Evolutionary conservation across 2,888 invertebrate genomes (phyloP), one percentile per base, ranked within the genome.

Genomic region (Hydroisotoma schaefferi): DNA sequence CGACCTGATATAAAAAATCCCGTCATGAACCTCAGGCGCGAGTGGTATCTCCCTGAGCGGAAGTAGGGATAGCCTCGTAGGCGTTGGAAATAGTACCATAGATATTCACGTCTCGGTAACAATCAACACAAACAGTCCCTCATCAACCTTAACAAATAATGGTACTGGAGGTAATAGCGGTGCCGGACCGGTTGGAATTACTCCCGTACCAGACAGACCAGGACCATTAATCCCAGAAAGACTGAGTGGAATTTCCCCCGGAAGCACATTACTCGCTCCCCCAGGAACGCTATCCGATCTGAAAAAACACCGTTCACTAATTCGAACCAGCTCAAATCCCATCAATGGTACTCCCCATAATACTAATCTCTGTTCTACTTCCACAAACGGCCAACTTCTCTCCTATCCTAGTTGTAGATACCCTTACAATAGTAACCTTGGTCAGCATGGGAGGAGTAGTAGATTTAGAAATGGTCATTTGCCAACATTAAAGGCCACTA

Each of bases 251-350:
- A 40, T 53, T 38, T 51, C 59, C 55, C 46, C 61, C 54, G 65
- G 54, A 55, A 60, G 55, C 53, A 48, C 65, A n/a, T 49, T 58
- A 37, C 67, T 64, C 57, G 65, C 72, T 22, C 66, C 69, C 33
- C 73, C 74, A 74, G 85, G 87, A 73, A 94, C 94, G 53, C 82
- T 95, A 73, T 88, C 94, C 55, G 94, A 94, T 78, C 81, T 94
- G 77, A 95, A 95, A 80, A 93, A 93, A 77, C 92, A 94, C 76
- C 83, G 94, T 68, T 85, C 90, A 66, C 88, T 72, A 23, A 63
- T 56, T 33, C 51, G 63, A 40, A 63, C 54, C 64, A 67, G 56
- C 62, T 70, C 63, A 49, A 65, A 65, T 55, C 62, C 65, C 37
- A 61, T 52, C 44, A 61, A 65, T 59, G 65, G 65, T 65, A 65